A percentile compares a stretch with the other conserved stretches of the same genome.
Conservation (phyloP, 2,797 vertebrate genomes). For the Mionectes olivaceus region DNA sequence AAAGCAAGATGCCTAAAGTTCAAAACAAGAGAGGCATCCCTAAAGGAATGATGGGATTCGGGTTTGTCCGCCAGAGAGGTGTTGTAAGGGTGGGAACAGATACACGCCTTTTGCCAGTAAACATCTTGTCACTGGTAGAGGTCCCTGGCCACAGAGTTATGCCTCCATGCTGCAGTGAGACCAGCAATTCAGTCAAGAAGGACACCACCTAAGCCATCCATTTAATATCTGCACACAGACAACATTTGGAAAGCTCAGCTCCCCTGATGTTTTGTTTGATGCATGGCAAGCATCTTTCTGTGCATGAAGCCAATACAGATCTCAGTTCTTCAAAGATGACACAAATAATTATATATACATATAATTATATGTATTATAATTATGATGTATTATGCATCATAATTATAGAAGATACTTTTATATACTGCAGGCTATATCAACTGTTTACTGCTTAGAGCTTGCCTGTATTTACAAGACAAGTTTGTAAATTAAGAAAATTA, state of each 20-base stretch:
- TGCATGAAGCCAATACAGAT: not conserved
- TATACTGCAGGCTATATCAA: not conserved
- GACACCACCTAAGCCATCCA: not conserved
- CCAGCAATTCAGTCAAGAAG: not conserved
- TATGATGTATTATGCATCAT: not conserved
- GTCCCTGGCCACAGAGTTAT: not conserved
- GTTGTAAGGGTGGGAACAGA: not conserved
- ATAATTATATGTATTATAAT: not conserved
- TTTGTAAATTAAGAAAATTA: not conserved
- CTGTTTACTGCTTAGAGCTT: not conserved
- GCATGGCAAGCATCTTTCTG: not conserved
- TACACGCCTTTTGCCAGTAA: not conserved
- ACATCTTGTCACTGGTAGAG: fast-evolving
- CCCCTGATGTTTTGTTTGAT: not conserved
- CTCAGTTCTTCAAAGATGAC: not conserved
- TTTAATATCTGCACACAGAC: not conserved
- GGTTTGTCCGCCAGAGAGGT: not conserved
- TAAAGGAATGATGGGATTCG: not conserved
- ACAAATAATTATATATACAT: not conserved
- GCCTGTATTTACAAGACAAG: not conserved
- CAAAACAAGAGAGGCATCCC: not conserved
- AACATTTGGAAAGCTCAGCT: not conserved
- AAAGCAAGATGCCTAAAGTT: not conserved
- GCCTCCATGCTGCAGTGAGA: not conserved
- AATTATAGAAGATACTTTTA: not conserved